Conservation (phyloP, 2,888 invertebrate genomes). For the Zhuqinia jingwanae region DNA sequence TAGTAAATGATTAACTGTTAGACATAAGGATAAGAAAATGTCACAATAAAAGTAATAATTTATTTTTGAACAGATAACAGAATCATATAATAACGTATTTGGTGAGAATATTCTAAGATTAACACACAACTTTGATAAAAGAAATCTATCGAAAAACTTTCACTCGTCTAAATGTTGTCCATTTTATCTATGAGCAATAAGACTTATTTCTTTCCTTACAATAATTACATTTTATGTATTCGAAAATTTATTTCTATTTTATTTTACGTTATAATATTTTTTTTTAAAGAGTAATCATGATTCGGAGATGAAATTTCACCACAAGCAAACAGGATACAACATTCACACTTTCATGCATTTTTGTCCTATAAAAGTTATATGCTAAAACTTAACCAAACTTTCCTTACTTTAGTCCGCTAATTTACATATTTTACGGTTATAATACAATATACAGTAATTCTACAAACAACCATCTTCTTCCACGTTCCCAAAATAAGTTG, state of each 20-base stretch:
- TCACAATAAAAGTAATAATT: conserved; percentile 55
- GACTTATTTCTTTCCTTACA: conserved; percentile 2
- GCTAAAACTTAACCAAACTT: too few relatives aligned
- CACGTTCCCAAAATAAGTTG: background rate
- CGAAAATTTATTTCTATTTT: conserved; percentile 27
- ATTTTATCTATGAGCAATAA: conserved; percentile 49
- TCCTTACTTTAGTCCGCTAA: too few relatives aligned
- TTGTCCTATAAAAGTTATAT: background rate
- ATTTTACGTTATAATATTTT: conserved; percentile 27
- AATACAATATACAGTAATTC: too few relatives aligned
- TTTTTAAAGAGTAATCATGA: conserved; percentile 27
- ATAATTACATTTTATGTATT: background rate
- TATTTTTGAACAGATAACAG: conserved; percentile 60
- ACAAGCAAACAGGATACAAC: background rate
- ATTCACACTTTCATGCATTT: background rate
- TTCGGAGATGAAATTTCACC: conserved; percentile 11
- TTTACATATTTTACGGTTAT: too few relatives aligned
- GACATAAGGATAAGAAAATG: background rate
- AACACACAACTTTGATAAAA: conserved; percentile 26
- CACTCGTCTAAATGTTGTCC: conserved; percentile 15
- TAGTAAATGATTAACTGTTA: background rate
- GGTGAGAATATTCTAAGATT: conserved; percentile 51
- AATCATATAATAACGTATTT: conserved; percentile 39
- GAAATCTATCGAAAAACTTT: conserved; percentile 36
- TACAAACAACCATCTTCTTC: background rate